Percentiles rank a stretch among this genome's conserved stretches.
Conservation (phyloP, 2,113 vertebrate species). For the Rhegmatorhina hoffmannsi region DNA sequence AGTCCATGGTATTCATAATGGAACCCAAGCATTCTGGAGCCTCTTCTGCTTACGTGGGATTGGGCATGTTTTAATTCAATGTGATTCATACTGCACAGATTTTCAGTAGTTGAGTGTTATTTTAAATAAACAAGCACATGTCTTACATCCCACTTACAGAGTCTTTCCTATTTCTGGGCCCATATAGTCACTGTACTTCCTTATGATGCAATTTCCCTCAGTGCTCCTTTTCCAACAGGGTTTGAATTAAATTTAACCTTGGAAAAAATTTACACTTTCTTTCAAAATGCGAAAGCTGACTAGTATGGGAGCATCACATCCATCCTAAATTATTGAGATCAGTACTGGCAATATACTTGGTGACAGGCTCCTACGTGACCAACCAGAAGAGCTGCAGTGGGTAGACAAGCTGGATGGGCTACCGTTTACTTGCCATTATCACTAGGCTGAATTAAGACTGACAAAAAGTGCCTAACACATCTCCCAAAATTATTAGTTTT, state of each 20-base stretch:
- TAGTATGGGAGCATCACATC: background rate
- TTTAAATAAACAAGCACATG: background rate
- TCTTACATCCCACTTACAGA: background rate
- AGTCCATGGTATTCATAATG: no score
- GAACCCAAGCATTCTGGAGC: background rate
- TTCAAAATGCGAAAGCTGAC: background rate
- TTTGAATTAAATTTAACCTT: background rate
- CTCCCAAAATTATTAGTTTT: background rate
- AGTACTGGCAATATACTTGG: background rate
- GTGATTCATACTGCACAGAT: background rate
- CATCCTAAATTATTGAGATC: background rate
- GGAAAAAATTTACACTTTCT: background rate
- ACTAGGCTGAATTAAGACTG: background rate
- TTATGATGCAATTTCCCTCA: background rate
- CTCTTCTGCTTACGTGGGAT: background rate
- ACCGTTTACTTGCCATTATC: background rate
- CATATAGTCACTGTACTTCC: background rate
- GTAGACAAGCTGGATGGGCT: background rate
- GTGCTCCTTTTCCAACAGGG: background rate
- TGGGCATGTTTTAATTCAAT: background rate
- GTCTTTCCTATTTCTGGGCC: background rate
- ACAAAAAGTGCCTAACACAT: background rate
- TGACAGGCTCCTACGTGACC: background rate
- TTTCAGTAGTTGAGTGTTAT: accelerated
- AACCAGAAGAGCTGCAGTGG: background rate